These are phyloP conservation scores for Dendronephthya gigantea DNA, from an alignment of 64 coral and sea anemone species.

Conservation along the genomic window DNA sequence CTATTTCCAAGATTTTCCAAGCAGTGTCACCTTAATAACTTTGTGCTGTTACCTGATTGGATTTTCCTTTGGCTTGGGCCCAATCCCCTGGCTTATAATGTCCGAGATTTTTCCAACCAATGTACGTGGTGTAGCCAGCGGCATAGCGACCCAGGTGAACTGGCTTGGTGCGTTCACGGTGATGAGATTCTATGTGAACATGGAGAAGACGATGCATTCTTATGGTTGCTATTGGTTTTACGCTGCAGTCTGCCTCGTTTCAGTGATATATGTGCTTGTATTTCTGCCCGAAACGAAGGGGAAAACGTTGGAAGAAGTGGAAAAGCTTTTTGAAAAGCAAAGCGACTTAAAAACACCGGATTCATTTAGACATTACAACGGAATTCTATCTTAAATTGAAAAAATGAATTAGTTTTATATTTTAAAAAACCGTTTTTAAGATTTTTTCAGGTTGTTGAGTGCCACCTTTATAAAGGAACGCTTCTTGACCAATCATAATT, in stretches of 20 bases:
- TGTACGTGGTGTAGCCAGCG: constrained; percentile 56
- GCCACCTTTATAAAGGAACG: too few relatives aligned
- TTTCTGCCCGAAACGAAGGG: constrained; percentile 83
- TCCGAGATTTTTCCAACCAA: constrained; percentile 81
- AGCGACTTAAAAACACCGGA: not conserved
- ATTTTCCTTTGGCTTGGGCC: constrained; percentile 72
- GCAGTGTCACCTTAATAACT: constrained; percentile 48
- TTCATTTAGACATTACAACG: not conserved
- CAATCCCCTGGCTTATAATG: constrained; percentile 93
- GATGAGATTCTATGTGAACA: constrained; percentile 38
- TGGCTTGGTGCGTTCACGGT: constrained; percentile 73
- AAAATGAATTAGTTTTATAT: too few relatives aligned
- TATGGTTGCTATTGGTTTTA: constrained; percentile 83
- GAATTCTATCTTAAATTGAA: not conserved
- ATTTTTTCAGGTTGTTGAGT: too few relatives aligned
- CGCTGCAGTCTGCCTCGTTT: constrained; percentile 40
- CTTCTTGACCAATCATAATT: too few relatives aligned
- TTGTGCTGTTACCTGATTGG: constrained; percentile 56
- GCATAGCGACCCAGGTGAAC: constrained; percentile 70
- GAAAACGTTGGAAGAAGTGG: constrained; percentile 65
- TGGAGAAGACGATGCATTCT: constrained; percentile 19
- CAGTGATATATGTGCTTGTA: constrained; percentile 47
- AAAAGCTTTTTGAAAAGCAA: not conserved
- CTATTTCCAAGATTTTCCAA: constrained; percentile 29
- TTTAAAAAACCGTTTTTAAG: too few relatives aligned